These are phyloP conservation scores for Ginglymostoma cirratum DNA, from an alignment of 2,113 vertebrate species.

Conservation along the genomic window DNA sequence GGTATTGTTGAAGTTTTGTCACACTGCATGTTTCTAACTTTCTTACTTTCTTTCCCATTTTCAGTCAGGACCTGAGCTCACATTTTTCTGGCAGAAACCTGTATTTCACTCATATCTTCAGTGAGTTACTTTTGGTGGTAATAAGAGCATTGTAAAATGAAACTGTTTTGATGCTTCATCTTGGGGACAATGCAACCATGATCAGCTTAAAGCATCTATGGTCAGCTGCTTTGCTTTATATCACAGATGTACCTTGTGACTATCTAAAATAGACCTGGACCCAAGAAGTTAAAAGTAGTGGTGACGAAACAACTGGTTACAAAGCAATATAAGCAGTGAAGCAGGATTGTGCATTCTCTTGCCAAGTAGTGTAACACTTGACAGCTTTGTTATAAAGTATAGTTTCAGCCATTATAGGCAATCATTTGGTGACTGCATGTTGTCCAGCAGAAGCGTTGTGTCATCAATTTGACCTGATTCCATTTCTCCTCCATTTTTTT, in stretches of 20 bases:
- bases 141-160: background rate
- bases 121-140: background rate
- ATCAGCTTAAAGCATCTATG: background rate
- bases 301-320: background rate
- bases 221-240: background rate
- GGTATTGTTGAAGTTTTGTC: background rate
- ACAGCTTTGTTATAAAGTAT: background rate
- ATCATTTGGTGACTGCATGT: background rate
- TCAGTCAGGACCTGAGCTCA: background rate
- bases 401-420: background rate
- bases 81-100: background rate
- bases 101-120: background rate
- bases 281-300: background rate
- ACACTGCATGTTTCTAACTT: background rate
- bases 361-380: background rate
- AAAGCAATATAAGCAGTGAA: background rate
- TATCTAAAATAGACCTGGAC: background rate
- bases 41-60: background rate
- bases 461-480: background rate
- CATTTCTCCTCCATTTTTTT: background rate
- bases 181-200: background rate
- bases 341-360: background rate
- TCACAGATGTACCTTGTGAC: background rate
- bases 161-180: background rate
- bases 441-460: background rate